These are phyloP conservation scores for Eciton burchellii DNA, from an alignment of 1,140 invertebrate species.

Conservation along the genomic window DNA sequence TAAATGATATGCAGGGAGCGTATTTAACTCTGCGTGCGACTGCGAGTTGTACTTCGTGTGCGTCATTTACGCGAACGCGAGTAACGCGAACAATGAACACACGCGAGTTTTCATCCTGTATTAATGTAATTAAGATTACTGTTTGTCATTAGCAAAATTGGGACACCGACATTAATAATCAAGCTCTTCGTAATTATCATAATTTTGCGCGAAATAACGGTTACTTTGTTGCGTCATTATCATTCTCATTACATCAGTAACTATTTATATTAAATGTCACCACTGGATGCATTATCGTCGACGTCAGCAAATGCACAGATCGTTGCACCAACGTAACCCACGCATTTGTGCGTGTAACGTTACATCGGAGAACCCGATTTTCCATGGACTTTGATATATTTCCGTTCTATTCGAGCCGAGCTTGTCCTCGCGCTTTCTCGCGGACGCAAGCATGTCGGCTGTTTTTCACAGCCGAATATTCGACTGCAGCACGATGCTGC, in stretches of 20 bases:
- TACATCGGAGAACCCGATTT: neutral
- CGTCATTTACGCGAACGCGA: neutral
- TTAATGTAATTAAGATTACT: slow-evolving; percentile 17
- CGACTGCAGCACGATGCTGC: neutral
- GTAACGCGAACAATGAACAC: neutral
- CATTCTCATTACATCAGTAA: slow-evolving; percentile 25
- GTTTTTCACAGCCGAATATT: slow-evolving; percentile 22
- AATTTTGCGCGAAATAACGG: slow-evolving; percentile 27
- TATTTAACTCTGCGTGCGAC: slow-evolving; percentile 2
- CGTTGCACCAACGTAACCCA: too few relatives aligned
- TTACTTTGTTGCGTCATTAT: slow-evolving; percentile 35
- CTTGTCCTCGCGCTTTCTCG: neutral
- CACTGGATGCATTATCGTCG: neutral
- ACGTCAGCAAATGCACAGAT: neutral
- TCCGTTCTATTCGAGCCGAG: neutral
- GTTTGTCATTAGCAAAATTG: slow-evolving; percentile 37
- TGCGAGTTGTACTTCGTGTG: neutral
- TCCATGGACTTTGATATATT: slow-evolving; percentile 13
- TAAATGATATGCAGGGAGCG: neutral
- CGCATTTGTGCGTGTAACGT: neutral
- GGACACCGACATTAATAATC: slow-evolving; percentile 9
- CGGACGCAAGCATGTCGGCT: neutral
- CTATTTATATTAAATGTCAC: slow-evolving; percentile 32
- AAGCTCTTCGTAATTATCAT: slow-evolving; percentile 21
- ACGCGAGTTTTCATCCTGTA: slow-evolving; percentile 15